Base-by-base conservation (phyloP, 1,140 invertebrate species). In the Hyphantria cunea region DNA sequence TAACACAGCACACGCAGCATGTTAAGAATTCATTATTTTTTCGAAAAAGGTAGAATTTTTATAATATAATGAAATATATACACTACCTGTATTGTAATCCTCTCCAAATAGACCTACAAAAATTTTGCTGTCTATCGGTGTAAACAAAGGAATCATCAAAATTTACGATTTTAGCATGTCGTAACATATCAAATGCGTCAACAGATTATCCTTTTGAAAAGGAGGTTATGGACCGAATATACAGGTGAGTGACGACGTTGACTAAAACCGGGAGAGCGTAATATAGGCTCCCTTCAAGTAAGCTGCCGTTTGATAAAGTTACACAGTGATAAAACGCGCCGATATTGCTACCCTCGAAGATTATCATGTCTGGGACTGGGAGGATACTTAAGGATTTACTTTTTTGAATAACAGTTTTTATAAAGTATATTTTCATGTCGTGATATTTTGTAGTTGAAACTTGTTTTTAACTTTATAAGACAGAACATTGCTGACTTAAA, bases 341-440 rank as follows among this genome's bases (percentile, higher is more conserved):
- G 71, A 76, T 79, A 77, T 69, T 72, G 53, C 66, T 59, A 42
- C 56, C 64, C 66, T 65, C 42, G 55, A 52, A 75, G 72, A 78
- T 80, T 77, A 76, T 66, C 70, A 69, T 52, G 68, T 64, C 52
- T 67, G 47, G 44, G 60, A 54, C 15, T 63, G 33, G n/a, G n/a
- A 32, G 56, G 32, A 15, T 25, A 5, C 17, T 56, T 25, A 56
- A 55, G n/a, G 31, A 55, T 55, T 25, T 45, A 45, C 37, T 55
- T 44, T 8, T 11, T 37, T 0, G 34, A 7, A 37, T 37, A 37
- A 37, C n/a, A n/a, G n/a, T 37, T 37, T 37, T 10, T 37, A 4
- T 37, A 4, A 37, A 37, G 34, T 37, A 37, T 10, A 11, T 37
- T 37, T 37, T 10, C 34, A 8, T 37, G 34, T 25, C 34, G 7